These are phyloP conservation scores for Lucilia sericata DNA, from an alignment of 1,140 invertebrate species.

Conservation along the genomic window DNA sequence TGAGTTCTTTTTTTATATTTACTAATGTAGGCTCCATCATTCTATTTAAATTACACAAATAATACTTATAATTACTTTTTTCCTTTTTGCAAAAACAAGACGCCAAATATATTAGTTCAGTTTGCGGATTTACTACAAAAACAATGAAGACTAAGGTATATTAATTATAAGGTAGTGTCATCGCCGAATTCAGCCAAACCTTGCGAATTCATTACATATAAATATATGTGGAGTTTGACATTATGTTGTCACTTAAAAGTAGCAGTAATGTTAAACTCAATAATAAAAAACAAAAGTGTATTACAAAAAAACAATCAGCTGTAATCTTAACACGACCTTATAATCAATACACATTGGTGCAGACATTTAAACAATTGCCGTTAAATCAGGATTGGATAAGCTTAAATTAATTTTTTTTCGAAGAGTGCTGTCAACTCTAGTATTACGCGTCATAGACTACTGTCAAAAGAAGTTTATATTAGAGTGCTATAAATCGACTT, in stretches of 20 bases:
- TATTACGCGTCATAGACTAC: too few species aligned
- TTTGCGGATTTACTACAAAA: neutral
- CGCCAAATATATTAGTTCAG: neutral
- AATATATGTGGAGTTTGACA: too few species aligned
- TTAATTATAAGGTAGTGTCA: neutral
- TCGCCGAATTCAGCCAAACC: too few species aligned
- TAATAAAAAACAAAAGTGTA: too few species aligned
- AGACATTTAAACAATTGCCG: neutral
- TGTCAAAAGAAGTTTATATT: too few species aligned
- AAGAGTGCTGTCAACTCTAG: too few species aligned
- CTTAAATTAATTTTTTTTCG: neutral
- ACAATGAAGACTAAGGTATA: neutral
- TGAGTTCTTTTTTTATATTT: neutral
- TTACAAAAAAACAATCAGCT: neutral
- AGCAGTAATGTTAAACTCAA: too few species aligned
- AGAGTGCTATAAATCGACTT: too few species aligned
- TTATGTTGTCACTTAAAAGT: too few species aligned
- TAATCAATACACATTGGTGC: neutral
- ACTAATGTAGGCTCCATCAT: neutral
- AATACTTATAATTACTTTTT: neutral
- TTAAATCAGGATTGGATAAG: neutral
- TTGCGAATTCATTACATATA: too few species aligned
- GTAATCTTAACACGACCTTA: neutral
- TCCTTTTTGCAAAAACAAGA: neutral
- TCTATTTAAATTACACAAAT: neutral